These are phyloP conservation scores for Myrmecophaga tridactyla DNA, from an alignment of 2,113 vertebrate genomes.

Conservation along the genomic window DNA sequence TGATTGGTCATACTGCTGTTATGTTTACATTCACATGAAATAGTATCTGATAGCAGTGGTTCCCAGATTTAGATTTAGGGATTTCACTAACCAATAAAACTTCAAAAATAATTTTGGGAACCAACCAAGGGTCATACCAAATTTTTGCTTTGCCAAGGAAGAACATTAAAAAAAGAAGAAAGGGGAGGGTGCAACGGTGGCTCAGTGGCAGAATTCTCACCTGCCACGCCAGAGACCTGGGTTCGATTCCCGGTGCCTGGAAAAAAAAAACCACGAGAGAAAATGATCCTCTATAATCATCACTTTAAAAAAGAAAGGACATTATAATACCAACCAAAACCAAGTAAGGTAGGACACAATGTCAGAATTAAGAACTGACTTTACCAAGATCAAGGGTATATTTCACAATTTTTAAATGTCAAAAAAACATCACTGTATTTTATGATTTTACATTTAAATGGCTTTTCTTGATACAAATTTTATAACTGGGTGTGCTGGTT, in stretches of 20 bases:
- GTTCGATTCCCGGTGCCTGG: no score
- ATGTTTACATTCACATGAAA: not conserved
- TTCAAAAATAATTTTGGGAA: not conserved
- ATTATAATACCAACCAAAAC: not conserved
- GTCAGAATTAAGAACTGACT: not conserved
- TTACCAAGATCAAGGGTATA: constrained; percentile 10
- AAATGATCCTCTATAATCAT: not conserved
- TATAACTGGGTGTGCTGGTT: not conserved
- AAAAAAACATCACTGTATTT: constrained; percentile 2
- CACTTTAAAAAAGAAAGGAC: not conserved
- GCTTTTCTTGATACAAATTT: not conserved
- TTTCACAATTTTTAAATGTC: constrained; percentile 25
- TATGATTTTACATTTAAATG: not conserved
- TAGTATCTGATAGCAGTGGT: not conserved
- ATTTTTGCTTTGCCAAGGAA: not conserved
- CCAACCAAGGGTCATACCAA: not conserved
- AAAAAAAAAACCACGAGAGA: no score
- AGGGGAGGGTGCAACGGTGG: no score
- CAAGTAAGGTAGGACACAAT: not conserved
- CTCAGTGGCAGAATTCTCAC: no score
- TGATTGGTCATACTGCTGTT: not conserved
- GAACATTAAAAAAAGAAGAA: not conserved
- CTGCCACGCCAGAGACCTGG: no score
- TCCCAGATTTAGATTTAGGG: not conserved
- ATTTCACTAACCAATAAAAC: not conserved